These are phyloP conservation scores for Pseudorectes ferrugineus DNA, from an alignment of 2,113 vertebrate species.

Conservation along the genomic window DNA sequence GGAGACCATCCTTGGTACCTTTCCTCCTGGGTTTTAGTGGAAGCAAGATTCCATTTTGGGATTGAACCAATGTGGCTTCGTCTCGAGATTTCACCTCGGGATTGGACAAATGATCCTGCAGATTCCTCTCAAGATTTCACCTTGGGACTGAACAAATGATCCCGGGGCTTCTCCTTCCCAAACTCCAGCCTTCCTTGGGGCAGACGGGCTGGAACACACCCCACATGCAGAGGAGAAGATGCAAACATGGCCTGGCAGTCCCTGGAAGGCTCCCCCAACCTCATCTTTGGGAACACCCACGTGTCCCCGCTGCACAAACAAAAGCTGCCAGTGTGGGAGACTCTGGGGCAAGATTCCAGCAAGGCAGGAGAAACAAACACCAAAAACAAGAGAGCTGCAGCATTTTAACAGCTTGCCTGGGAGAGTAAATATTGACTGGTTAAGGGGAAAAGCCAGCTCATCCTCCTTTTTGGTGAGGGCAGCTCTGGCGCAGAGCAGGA, in stretches of 20 bases:
- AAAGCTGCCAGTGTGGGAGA: constrained; percentile 38
- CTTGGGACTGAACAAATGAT: too few species aligned
- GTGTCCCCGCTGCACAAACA: background rate
- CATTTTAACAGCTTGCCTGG: constrained; percentile 13
- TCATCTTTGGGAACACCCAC: background rate
- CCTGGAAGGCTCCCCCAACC: background rate
- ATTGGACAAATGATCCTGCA: background rate
- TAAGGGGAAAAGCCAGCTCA: background rate
- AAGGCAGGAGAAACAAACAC: constrained; percentile 29
- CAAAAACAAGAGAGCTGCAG: background rate
- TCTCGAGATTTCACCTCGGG: background rate
- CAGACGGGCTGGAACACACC: background rate
- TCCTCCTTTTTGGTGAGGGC: background rate
- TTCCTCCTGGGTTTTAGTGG: background rate
- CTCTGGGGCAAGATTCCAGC: constrained; percentile 26
- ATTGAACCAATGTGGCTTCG: background rate
- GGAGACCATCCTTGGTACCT: background rate
- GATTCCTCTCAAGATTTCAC: background rate
- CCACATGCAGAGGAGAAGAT: background rate
- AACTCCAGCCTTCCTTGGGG: background rate
- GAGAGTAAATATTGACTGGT: constrained; percentile 39
- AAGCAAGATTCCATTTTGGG: background rate
- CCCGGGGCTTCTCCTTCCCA: background rate
- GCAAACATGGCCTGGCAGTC: background rate
- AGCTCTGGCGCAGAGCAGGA: background rate